Evolutionary conservation across 2,113 vertebrate species (phyloP), one percentile per base, ranked within the genome.

Genomic region (Copsychus sechellarum): DNA sequence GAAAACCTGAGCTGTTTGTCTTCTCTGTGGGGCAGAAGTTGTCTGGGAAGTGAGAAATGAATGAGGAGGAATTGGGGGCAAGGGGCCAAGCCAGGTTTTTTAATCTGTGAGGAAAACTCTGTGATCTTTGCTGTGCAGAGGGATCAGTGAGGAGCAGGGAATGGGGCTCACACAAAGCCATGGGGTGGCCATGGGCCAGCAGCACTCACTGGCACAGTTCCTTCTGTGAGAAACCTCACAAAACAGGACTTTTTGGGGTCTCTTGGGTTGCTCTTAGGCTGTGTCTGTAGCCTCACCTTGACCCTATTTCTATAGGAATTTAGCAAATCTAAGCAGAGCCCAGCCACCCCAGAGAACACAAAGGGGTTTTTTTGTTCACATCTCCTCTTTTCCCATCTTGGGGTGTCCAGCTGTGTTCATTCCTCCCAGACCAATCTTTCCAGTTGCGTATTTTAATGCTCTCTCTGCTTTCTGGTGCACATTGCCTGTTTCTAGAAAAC

Each of bases 141-240:
- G 48, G 31, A 28, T 36, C 48, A 17, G 57, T 3, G 22, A 29
- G 81, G 85, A 48, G 40, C 36, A 53, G 61, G 61, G 38, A 0
- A 3, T 18, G 54, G 43, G 13, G 61, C 4, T 58, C 42, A 23
- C 2, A 22, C 0, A 12, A 40, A 86, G 60, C 43, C 22, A 2
- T 0, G 1, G 36, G 25, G 62, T 54, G 33, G n/a, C 43, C 0
- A 0, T 14, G 51, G 38, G 8, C 54, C 53, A 50, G 33, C 78
- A 87, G 85, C 34, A 4, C 48, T 28, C 23, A 11, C 5, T 2
- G n/a, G 8, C 7, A 14, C 28, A 50, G 48, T 21, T 45, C 8
- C 5, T 45, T 45, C 11, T 21, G 21, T 45, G 20, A 45, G 45
- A 45, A 45, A 45, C 45, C 45, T 45, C 45, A 45, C 9, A 45